Evolutionary conservation across 2,797 vertebrate genomes (phyloP).

Genomic region (Gorsachius magnificus): DNA sequence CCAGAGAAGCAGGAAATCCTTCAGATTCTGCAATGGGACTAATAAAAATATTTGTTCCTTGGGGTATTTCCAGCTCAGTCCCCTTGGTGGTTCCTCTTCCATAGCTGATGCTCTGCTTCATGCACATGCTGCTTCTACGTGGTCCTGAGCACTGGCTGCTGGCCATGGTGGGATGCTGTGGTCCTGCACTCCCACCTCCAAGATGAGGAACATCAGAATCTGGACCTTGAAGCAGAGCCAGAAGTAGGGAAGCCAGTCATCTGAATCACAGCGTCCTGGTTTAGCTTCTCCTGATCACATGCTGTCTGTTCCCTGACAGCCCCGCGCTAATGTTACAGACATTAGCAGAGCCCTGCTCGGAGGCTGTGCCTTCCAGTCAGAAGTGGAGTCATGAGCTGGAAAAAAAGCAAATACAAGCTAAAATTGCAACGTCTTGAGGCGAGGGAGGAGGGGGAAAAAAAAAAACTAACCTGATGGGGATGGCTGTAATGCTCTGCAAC

Average conservation of each 20-base stretch:
- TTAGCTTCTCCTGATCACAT: constrained; percentile 29
- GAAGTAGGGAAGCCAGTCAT: constrained; percentile 8
- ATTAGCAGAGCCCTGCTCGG: neutral
- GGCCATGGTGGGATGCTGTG: neutral
- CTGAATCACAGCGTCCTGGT: neutral
- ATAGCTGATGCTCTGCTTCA: neutral
- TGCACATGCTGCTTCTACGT: accelerated
- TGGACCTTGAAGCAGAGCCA: neutral
- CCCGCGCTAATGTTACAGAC: neutral
- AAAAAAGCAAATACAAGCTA: constrained; percentile 8
- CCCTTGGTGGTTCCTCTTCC: neutral
- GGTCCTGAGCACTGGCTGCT: neutral
- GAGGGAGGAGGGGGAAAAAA: neutral
- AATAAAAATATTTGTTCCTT: neutral
- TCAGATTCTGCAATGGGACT: neutral
- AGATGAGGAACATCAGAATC: neutral
- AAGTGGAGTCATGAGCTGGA: neutral
- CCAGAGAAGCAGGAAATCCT: neutral
- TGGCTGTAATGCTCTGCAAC: neutral
- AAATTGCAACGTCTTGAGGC: constrained; percentile 4
- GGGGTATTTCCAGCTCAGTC: neutral
- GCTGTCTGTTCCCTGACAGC: constrained; percentile 24
- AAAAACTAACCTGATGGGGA: neutral
- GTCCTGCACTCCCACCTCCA: neutral
- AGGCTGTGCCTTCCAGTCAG: neutral